Evolutionary conservation across 1,140 invertebrate genomes (phyloP).

Genomic region (Nasonia giraulti): DNA sequence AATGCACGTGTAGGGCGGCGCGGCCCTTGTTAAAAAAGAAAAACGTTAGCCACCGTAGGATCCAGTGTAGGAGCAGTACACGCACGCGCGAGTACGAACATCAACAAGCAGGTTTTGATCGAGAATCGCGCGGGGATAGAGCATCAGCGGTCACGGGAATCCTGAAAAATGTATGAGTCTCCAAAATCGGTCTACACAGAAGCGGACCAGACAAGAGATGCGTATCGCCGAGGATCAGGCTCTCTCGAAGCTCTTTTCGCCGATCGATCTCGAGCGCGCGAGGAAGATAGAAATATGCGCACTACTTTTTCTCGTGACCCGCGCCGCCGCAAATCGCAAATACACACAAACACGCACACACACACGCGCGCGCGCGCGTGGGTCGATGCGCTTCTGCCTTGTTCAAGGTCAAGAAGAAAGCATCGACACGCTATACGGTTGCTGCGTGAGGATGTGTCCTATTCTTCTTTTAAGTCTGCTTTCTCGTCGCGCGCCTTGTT

Average conservation of each 20-base stretch:
- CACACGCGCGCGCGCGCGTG: neutral
- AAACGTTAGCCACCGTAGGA: no score
- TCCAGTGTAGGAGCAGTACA: neutral
- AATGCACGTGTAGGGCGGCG: neutral
- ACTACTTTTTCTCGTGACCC: slow-evolving; percentile 17
- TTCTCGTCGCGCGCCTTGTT: no score
- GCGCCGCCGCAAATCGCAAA: neutral
- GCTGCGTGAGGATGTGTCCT: neutral
- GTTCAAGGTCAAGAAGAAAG: slow-evolving; percentile 35
- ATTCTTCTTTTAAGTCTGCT: slow-evolving; percentile 2
- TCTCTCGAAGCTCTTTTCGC: neutral
- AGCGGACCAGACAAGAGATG: neutral
- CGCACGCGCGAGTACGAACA: no score
- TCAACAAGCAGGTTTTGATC: neutral
- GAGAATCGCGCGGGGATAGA: neutral
- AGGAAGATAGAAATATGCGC: no score
- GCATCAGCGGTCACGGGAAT: neutral
- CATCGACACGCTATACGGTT: neutral
- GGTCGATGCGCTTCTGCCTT: neutral
- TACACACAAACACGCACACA: no score
- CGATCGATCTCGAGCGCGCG: neutral
- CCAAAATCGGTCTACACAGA: neutral
- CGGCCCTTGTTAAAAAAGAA: neutral
- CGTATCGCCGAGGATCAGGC: neutral
- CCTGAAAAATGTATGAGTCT: slow-evolving; percentile 22